Conservation (phyloP, 1,140 invertebrate species). For the Camponotus vicinus region DNA sequence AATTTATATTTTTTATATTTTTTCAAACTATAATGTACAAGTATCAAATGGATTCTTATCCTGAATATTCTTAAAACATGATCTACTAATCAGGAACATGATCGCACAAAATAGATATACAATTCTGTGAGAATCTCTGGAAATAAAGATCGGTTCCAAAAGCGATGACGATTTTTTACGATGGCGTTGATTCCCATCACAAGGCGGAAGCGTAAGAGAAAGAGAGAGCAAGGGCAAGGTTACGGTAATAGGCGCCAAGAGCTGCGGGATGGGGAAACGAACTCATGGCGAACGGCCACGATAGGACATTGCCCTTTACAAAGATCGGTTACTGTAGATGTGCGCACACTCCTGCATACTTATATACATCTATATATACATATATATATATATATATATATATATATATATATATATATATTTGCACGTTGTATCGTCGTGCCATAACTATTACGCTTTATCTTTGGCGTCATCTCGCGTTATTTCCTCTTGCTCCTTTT, state of each 20-base stretch:
- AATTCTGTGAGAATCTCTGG: neutral
- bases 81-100: neutral
- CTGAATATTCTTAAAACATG: neutral
- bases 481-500: neutral
- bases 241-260: slow-evolving; percentile 71
- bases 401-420: neutral
- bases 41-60: neutral
- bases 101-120: neutral
- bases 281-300: slow-evolving; percentile 75
- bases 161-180: neutral
- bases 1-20: neutral
- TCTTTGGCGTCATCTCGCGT: neutral
- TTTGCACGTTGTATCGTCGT: neutral
- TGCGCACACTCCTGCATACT: slow-evolving; percentile 21
- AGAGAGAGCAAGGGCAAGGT: slow-evolving; percentile 74
- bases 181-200: neutral
- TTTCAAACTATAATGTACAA: neutral
- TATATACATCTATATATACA: neutral
- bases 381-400: neutral
- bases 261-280: slow-evolving; percentile 71
- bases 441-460: slow-evolving; percentile 18
- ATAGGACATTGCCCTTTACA: slow-evolving; percentile 77
- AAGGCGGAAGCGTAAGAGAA: slow-evolving; percentile 30
- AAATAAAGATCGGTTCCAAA: slow-evolving; percentile 40
- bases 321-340: slow-evolving; percentile 66